Conservation (phyloP, 2,888 invertebrate species). For the Apotomis betuletana region DNA sequence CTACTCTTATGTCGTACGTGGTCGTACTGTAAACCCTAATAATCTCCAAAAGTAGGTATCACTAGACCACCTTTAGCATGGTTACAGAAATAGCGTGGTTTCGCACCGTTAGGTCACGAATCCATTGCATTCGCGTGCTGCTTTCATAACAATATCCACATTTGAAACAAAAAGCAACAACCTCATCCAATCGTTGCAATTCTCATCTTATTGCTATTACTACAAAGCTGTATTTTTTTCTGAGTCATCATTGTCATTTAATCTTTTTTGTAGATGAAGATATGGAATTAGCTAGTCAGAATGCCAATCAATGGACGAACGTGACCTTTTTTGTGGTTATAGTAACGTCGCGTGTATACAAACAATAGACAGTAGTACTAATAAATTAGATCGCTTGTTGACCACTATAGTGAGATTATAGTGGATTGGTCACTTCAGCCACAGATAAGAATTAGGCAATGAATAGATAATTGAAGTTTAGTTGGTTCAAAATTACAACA, state of each 20-base stretch:
- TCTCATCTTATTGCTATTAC: neutral
- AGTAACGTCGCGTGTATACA: conserved; percentile 13
- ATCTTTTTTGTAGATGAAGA: neutral
- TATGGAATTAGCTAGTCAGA: conserved; percentile 1
- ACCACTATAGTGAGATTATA: neutral
- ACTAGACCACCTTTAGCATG: too few relatives aligned
- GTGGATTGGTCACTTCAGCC: neutral
- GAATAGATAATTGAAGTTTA: too few relatives aligned
- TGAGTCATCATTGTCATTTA: neutral
- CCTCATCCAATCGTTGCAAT: neutral
- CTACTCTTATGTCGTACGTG: too few relatives aligned
- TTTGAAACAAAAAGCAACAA: neutral
- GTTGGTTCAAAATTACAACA: too few relatives aligned
- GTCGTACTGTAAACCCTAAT: too few relatives aligned
- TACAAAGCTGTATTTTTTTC: neutral
- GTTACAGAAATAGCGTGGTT: neutral
- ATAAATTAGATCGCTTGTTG: conserved; percentile 22
- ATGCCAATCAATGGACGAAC: conserved; percentile 22
- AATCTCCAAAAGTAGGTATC: too few relatives aligned
- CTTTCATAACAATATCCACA: neutral
- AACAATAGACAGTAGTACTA: conserved; percentile 30
- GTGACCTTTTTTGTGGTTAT: conserved; percentile 7
- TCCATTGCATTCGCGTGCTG: conserved; percentile 1
- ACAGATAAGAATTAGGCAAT: too few relatives aligned
- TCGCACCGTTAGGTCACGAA: neutral